Evolutionary conservation across 2,888 invertebrate species (phyloP).

Genomic region (Acronicta alni): DNA sequence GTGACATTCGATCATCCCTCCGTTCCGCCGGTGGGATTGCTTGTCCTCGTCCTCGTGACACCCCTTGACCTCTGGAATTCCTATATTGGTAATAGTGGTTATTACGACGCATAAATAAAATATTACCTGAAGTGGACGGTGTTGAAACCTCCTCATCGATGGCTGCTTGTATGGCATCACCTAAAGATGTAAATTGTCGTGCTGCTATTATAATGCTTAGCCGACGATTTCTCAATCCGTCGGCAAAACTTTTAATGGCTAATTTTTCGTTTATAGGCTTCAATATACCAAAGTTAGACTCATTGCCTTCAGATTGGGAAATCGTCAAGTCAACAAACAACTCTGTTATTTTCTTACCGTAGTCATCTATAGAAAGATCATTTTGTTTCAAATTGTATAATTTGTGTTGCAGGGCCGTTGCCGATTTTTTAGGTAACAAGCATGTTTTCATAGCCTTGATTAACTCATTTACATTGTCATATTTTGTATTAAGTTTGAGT

Average conservation of each 20-base stretch:
- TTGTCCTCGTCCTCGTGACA: conserved; percentile 10
- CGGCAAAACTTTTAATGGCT: conserved; percentile 10
- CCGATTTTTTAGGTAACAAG: conserved; percentile 7
- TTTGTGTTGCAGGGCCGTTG: conserved; percentile 3
- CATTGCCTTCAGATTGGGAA: conserved; percentile 10
- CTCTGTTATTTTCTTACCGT: conserved; percentile 6
- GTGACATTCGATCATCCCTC: too few species aligned
- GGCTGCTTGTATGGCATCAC: conserved; percentile 9
- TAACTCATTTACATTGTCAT: background rate
- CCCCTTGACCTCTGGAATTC: background rate
- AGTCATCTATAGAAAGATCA: conserved; percentile 3
- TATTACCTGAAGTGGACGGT: background rate
- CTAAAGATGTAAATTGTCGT: conserved; percentile 3
- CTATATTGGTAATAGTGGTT: background rate
- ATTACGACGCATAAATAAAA: conserved; percentile 2
- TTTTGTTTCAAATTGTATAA: conserved; percentile 1
- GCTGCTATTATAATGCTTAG: conserved; percentile 12
- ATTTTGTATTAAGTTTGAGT: background rate
- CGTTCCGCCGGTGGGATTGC: too few species aligned
- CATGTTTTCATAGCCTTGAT: background rate
- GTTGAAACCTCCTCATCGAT: conserved; percentile 9
- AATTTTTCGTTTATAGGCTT: conserved; percentile 5
- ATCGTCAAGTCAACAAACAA: conserved; percentile 8
- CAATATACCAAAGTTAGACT: background rate
- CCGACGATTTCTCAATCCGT: conserved; percentile 11